Evolutionary conservation across 2,888 invertebrate genomes (phyloP).

Genomic region (Cheilosia scutellata): DNA sequence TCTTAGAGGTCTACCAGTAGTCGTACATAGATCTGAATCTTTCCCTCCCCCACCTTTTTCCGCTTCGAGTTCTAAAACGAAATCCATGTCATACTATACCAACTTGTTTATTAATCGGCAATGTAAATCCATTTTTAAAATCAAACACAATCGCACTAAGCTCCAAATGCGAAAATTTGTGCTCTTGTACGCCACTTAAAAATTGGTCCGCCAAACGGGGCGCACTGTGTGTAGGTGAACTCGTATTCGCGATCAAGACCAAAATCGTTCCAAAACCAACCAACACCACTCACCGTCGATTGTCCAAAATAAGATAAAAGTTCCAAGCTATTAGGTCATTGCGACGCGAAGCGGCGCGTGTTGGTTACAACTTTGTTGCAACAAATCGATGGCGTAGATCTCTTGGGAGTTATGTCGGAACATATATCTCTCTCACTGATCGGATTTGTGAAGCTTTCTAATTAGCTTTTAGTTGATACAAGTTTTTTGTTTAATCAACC

Average conservation of each 20-base stretch:
- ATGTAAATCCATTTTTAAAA: constrained; percentile 69
- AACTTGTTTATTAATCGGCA: constrained; percentile 63
- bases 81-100: constrained; percentile 62
- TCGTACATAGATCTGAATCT: background rate
- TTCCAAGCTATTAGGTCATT: constrained; percentile 68
- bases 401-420: background rate
- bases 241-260: constrained; percentile 66
- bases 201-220: constrained; percentile 58
- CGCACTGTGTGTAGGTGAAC: constrained; percentile 62
- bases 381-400: constrained; percentile 39
- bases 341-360: constrained; percentile 9
- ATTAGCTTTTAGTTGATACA: background rate
- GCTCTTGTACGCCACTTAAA: constrained; percentile 43
- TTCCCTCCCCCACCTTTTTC: background rate
- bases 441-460: constrained; percentile 1
- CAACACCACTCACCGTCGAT: constrained; percentile 51
- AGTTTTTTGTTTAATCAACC: constrained; percentile 30
- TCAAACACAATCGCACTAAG: constrained; percentile 71
- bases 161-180: constrained; percentile 53
- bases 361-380: constrained; percentile 40
- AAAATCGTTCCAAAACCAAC: constrained; percentile 23
- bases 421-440: background rate
- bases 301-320: constrained; percentile 69
- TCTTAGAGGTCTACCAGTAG: background rate
- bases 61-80: constrained; percentile 41